Conservation (phyloP, 2,888 invertebrate genomes). For the Apodemia zela region DNA sequence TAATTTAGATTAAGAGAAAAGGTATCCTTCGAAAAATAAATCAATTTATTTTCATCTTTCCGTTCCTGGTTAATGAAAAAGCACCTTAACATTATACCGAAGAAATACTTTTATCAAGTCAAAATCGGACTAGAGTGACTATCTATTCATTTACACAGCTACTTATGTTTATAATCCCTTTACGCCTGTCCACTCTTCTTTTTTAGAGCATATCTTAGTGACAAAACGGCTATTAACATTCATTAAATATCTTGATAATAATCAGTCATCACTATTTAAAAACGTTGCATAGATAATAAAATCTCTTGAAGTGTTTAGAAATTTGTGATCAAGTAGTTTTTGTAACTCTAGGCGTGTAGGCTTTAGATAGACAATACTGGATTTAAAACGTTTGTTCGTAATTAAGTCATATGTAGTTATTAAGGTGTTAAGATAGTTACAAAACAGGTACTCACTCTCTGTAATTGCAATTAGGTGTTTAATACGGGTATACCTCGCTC, state of each 20-base stretch:
- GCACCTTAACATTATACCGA: too few relatives aligned
- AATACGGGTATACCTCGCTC: constrained; percentile 10
- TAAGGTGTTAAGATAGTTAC: constrained; percentile 19
- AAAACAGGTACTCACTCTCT: constrained; percentile 13
- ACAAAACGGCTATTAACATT: too few relatives aligned
- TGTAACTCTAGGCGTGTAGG: constrained; percentile 41
- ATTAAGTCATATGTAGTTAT: constrained; percentile 20
- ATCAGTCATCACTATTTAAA: not conserved
- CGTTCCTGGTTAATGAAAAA: too few relatives aligned
- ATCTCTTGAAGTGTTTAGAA: constrained; percentile 47
- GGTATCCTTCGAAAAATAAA: too few relatives aligned
- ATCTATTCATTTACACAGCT: too few relatives aligned
- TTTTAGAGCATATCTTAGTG: too few relatives aligned
- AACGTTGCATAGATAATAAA: constrained; percentile 1
- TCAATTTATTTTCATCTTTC: too few relatives aligned
- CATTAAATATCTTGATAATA: not conserved
- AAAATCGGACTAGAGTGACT: too few relatives aligned
- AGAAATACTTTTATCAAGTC: too few relatives aligned
- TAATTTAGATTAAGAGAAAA: too few relatives aligned
- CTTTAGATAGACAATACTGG: constrained; percentile 34
- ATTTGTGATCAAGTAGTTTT: constrained; percentile 59
- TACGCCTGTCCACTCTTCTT: too few relatives aligned
- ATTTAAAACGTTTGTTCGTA: constrained; percentile 23
- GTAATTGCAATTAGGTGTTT: constrained; percentile 14
- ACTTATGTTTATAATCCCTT: too few relatives aligned